A percentile compares a stretch with the other conserved stretches of the same genome.
Evolutionary conservation across 2,113 vertebrate genomes (phyloP).

Genomic region (Vireo altiloquus): DNA sequence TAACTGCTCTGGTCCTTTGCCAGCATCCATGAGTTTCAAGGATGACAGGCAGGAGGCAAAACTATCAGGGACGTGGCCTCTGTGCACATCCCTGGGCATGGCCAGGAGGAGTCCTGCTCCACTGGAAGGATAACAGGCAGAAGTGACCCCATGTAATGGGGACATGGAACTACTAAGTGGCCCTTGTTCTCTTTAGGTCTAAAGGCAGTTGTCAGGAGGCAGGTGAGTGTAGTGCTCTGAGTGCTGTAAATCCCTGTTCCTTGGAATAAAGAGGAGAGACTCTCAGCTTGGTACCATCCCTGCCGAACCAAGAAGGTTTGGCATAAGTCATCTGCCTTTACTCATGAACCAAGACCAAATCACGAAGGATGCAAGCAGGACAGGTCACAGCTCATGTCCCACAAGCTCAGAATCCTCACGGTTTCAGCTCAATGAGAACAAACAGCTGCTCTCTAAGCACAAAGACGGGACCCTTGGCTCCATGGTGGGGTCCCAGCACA

Average conservation of each 20-base stretch:
- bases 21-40: not conserved
- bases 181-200: not conserved
- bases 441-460: not conserved
- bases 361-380: not conserved
- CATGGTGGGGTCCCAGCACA: not conserved
- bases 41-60: not conserved
- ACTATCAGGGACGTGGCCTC: accelerated
- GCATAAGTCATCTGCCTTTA: not conserved
- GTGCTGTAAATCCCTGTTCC: not conserved
- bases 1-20: not conserved
- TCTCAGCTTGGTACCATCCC: not conserved
- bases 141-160: accelerated
- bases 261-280: not conserved
- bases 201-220: not conserved
- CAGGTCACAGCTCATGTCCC: not conserved
- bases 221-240: not conserved
- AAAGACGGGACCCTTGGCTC: not conserved
- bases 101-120: not conserved
- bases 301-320: not conserved
- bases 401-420: not conserved
- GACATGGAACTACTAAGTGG: not conserved
- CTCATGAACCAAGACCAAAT: not conserved
- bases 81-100: not conserved
- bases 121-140: not conserved
- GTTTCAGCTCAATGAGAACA: not conserved